A percentile compares a stretch with the other conserved stretches of the same genome.
Conservation (phyloP, 2,888 invertebrate species). For the Zonitis immaculata region DNA sequence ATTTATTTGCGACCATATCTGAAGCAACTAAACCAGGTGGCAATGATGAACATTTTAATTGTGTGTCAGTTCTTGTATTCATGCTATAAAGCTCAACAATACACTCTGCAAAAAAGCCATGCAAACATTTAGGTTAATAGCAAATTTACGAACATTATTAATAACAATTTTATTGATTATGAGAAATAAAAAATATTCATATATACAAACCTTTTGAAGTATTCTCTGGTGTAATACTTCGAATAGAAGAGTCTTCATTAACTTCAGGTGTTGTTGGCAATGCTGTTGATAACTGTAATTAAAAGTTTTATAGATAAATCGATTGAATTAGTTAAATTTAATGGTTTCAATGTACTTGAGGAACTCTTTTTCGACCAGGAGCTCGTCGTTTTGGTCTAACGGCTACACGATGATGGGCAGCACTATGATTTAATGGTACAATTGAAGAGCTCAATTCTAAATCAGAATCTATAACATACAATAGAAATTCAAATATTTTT, state of each 20-base stretch:
- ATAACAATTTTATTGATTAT: too few relatives aligned
- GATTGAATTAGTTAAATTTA: too few relatives aligned
- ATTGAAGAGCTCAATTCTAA: constrained; percentile 50
- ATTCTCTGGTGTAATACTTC: constrained; percentile 60
- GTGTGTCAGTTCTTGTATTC: constrained; percentile 47
- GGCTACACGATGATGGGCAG: constrained; percentile 76
- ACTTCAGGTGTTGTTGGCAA: constrained; percentile 72
- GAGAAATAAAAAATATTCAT: too few relatives aligned
- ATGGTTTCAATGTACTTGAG: constrained; percentile 52
- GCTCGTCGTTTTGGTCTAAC: constrained; percentile 70
- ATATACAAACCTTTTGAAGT: constrained; percentile 38
- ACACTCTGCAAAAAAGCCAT: constrained; percentile 43
- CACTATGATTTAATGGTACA: constrained; percentile 70
- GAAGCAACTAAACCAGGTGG: constrained; percentile 57
- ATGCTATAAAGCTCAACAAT: constrained; percentile 45
- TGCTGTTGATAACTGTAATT: constrained; percentile 54
- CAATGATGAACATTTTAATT: constrained; percentile 61
- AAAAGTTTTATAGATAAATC: not conserved
- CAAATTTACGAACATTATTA: not conserved
- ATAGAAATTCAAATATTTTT: too few relatives aligned
- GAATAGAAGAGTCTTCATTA: constrained; percentile 63
- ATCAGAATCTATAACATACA: constrained; percentile 39
- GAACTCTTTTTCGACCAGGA: constrained; percentile 60
- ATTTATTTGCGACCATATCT: constrained; percentile 49
- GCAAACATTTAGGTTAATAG: constrained; percentile 8